Evolutionary conservation across 2,888 invertebrate genomes (phyloP).

Genomic region (Dioctria linearis): DNA sequence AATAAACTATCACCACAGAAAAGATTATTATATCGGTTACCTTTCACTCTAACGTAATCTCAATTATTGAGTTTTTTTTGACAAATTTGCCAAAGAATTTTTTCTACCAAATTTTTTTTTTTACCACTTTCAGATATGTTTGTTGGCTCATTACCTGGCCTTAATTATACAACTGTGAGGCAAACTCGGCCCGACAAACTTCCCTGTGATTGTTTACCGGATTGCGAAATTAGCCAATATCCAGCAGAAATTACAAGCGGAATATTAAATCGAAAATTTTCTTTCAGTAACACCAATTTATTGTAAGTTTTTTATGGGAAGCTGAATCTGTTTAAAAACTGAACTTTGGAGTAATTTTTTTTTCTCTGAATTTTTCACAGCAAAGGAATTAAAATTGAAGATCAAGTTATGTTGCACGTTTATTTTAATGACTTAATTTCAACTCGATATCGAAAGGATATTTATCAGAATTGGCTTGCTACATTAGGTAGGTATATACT

Average conservation of each 20-base stretch:
- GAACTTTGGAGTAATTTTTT: too few relatives aligned
- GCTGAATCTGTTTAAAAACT: neutral
- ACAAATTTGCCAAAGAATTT: neutral
- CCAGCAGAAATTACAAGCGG: slow-evolving; percentile 78
- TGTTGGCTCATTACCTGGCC: slow-evolving; percentile 70
- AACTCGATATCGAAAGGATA: slow-evolving; percentile 77
- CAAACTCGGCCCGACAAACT: slow-evolving; percentile 53
- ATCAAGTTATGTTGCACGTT: slow-evolving; percentile 76
- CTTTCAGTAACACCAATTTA: slow-evolving; percentile 67
- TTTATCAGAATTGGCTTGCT: slow-evolving; percentile 80
- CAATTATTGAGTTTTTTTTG: too few relatives aligned
- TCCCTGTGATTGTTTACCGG: slow-evolving; percentile 75
- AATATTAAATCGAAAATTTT: slow-evolving; percentile 71
- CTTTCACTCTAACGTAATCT: too few relatives aligned
- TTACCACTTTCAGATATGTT: slow-evolving; percentile 61
- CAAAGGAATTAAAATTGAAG: slow-evolving; percentile 70
- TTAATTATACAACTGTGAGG: slow-evolving; percentile 59
- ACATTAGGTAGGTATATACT: slow-evolving; percentile 74
- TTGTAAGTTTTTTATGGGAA: slow-evolving; percentile 30
- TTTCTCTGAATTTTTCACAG: slow-evolving; percentile 63
- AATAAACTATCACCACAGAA: too few relatives aligned
- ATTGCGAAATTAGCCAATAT: slow-evolving; percentile 77
- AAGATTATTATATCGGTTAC: too few relatives aligned
- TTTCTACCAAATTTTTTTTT: neutral
- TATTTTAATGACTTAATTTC: slow-evolving; percentile 80